Conservation (phyloP, 2,113 vertebrate genomes). For the Halcyon malimbica region DNA sequence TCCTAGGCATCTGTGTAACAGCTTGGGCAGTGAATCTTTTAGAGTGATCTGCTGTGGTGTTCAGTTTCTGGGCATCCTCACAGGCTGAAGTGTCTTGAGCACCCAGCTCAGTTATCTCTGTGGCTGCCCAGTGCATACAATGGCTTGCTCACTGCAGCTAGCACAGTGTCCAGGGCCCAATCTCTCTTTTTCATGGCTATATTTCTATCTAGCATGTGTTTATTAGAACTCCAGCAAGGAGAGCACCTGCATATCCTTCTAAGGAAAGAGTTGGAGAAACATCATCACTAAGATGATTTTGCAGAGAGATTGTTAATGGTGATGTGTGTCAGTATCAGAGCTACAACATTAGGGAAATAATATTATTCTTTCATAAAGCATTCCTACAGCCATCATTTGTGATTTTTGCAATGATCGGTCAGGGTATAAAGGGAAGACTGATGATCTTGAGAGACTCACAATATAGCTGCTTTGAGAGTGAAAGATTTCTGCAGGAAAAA, state of each 20-base stretch:
- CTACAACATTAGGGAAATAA: neutral
- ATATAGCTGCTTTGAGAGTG: neutral
- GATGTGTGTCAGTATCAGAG: neutral
- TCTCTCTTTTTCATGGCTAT: neutral
- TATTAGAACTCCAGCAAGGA: neutral
- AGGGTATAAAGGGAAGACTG: neutral
- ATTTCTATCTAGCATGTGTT: neutral
- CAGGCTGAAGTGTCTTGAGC: neutral
- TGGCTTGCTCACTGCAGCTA: neutral
- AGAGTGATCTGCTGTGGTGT: neutral
- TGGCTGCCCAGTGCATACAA: neutral
- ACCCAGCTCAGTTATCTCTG: neutral
- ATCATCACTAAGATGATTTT: neutral
- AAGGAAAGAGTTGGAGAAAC: neutral
- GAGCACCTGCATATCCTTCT: neutral
- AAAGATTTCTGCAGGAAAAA: neutral
- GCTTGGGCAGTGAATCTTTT: neutral
- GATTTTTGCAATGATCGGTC: neutral
- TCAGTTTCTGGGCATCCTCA: neutral
- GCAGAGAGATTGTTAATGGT: neutral
- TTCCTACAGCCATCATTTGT: neutral
- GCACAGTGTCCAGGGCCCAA: neutral
- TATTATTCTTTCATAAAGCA: neutral
- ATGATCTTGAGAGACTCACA: neutral
- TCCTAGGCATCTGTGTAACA: neutral